Conservation (phyloP, 35 echinoderm and acorn worm species). For the Apostichopus parvimensis region DNA sequence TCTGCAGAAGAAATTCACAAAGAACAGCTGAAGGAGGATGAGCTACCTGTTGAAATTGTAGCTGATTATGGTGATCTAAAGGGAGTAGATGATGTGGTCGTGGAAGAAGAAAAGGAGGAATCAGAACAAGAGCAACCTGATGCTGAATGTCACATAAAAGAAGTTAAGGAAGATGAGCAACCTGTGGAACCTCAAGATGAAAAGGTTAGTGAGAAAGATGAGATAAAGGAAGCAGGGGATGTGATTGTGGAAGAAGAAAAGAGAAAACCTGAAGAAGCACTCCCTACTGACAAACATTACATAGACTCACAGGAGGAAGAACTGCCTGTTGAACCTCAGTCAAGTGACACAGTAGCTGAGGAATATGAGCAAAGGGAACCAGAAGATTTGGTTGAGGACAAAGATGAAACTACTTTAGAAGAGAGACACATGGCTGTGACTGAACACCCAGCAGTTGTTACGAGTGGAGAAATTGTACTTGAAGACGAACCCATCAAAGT, state of each 20-base stretch:
- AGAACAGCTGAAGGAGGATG: background rate
- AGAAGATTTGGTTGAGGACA: slow-evolving; percentile 13
- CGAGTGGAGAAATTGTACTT: background rate
- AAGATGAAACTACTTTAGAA: background rate
- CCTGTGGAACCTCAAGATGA: background rate
- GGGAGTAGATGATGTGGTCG: slow-evolving; percentile 17
- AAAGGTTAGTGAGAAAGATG: background rate
- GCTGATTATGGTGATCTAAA: background rate
- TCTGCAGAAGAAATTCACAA: background rate
- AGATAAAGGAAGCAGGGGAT: slow-evolving; percentile 33
- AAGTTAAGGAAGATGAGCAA: background rate
- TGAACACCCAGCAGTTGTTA: background rate
- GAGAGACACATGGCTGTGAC: slow-evolving; percentile 20
- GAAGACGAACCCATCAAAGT: slow-evolving; percentile 22
- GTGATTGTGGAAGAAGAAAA: slow-evolving; percentile 5
- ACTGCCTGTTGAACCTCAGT: no score
- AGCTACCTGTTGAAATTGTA: background rate
- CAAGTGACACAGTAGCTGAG: background rate
- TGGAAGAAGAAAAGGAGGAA: slow-evolving; percentile 25
- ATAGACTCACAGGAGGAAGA: no score
- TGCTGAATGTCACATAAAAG: background rate
- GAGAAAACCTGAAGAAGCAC: background rate
- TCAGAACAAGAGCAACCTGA: slow-evolving; percentile 1
- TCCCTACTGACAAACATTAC: no score
- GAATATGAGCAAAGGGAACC: slow-evolving; percentile 21